These are phyloP conservation scores for Platichthys flesus DNA, from an alignment of 2,113 vertebrate species.

Conservation along the genomic window DNA sequence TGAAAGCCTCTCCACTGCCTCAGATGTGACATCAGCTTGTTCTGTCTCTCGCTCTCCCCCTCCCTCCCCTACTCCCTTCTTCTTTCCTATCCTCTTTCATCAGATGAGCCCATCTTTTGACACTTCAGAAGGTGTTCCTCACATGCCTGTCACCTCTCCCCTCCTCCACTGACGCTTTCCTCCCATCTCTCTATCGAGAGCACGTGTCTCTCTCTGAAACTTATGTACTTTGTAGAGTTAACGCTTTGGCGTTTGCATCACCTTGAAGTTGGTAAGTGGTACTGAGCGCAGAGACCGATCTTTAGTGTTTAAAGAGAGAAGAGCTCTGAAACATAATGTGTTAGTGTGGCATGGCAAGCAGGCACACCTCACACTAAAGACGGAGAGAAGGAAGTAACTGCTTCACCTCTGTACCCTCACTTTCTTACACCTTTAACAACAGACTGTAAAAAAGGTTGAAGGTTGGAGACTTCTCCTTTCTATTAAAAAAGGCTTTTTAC, in stretches of 20 bases:
- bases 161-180: conserved; percentile 76
- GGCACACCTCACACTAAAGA: conserved; percentile 59
- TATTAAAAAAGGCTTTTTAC: conserved; percentile 28
- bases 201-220: conserved; percentile 71
- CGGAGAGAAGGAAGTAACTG: conserved; percentile 42
- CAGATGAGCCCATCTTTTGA: conserved; percentile 79
- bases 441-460: conserved; percentile 46
- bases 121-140: conserved; percentile 83
- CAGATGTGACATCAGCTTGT: conserved; percentile 81
- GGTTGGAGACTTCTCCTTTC: conserved; percentile 44
- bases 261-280: conserved; percentile 84
- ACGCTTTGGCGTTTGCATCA: conserved; percentile 76
- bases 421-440: conserved; percentile 62
- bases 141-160: conserved; percentile 80
- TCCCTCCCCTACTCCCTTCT: conserved; percentile 64
- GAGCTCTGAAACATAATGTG: conserved; percentile 57
- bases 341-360: conserved; percentile 62
- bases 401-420: conserved; percentile 65
- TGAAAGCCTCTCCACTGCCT: conserved; percentile 70
- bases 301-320: conserved; percentile 71
- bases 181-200: conserved; percentile 71
- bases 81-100: conserved; percentile 80
- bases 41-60: conserved; percentile 72
- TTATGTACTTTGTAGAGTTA: conserved; percentile 85
- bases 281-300: conserved; percentile 72